Evolutionary conservation across 2,888 invertebrate genomes (phyloP).

Genomic region (Thereva unica): DNA sequence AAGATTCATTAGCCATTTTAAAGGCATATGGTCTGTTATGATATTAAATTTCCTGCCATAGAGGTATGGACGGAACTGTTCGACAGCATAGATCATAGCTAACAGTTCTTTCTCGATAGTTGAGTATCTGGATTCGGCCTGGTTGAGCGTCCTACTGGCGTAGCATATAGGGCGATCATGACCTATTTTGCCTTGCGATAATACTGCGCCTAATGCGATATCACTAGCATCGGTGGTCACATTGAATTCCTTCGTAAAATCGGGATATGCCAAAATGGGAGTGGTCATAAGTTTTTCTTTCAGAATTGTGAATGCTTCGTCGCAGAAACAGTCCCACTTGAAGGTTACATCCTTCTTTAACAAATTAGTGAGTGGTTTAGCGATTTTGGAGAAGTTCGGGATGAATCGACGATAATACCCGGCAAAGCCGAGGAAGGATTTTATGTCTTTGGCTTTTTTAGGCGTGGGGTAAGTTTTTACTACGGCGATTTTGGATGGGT

Average conservation of each 20-base stretch:
- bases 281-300: neutral
- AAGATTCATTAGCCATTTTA: no score
- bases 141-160: no score
- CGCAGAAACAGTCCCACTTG: constrained; percentile 36
- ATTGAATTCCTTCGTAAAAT: constrained; percentile 38
- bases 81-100: no score
- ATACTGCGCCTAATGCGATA: constrained; percentile 24
- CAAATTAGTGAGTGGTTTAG: neutral
- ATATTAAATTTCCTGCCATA: no score
- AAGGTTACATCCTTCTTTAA: constrained; percentile 3
- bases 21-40: no score
- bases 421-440: constrained; percentile 2
- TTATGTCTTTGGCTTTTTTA: constrained; percentile 43
- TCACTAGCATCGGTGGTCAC: constrained; percentile 47
- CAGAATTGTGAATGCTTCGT: constrained; percentile 32
- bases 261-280: neutral
- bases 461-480: constrained; percentile 36
- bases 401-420: no score
- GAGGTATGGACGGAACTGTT: no score
- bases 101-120: no score
- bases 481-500: constrained; percentile 45
- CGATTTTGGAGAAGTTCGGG: constrained; percentile 10
- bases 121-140: no score
- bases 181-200: neutral
- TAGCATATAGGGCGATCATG: neutral